Evolutionary conservation across 1,140 invertebrate species (phyloP), one percentile per base, ranked within the genome.

Genomic region (Achatina immaculata): DNA sequence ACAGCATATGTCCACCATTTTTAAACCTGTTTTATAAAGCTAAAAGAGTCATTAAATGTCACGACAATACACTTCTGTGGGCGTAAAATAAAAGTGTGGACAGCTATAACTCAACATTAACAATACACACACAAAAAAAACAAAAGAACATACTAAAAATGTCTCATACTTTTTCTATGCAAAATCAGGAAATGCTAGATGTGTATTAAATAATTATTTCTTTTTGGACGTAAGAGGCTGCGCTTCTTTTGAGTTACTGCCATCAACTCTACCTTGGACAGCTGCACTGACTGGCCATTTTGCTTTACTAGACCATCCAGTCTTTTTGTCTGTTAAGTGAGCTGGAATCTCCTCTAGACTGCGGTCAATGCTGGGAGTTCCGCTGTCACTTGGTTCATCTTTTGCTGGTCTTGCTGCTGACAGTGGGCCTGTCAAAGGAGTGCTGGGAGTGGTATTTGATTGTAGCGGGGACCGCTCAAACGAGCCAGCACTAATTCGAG

Each of bases 311-410:
- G 66, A 62, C 62, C 48, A 62, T 78, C 58, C 45, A 11, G 71
- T 42, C 48, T 82, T 84, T 62, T 82, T 82, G 65, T 83, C 78
- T 28, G 77, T 62, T 55, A 82, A 71, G 16, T 77, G 78, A 16
- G 75, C 72, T 19, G 87, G 86, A 40, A 88, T 88, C 78, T 86
- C 85, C 74, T 90, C 89, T 51, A 90, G 66, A 81, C 88, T 89
- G 76, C 89, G 83, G 78, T 90, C 89, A 62, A 90, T 90, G 79
- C 89, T 89, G 19, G 87, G 89, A 48, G 83, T 83, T 34, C 72
- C 80, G 40, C 83, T 78, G 24, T 86, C 85, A 55, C 74, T 45
- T 80, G 51, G 42, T 28, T 83, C 73, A 21, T 85, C 83, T 51
- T 74, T 76, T 11, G 83, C 42, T 43, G 82, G 83, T 69, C 80